Evolutionary conservation across 1,140 invertebrate species (phyloP).

Genomic region (Drosophila sucinea): DNA sequence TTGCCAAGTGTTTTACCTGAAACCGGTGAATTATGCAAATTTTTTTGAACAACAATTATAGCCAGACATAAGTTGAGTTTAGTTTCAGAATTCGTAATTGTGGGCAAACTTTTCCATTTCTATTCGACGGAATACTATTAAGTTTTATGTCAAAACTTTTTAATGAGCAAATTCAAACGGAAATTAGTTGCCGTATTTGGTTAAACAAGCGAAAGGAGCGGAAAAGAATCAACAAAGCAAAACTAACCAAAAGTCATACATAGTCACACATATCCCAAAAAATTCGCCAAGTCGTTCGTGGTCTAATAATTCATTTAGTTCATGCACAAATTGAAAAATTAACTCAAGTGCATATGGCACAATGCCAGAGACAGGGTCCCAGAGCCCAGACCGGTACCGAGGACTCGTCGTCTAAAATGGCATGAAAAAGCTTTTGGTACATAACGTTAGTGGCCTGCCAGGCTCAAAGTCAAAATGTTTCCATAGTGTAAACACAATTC

Average conservation of each 20-base stretch:
- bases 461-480: slow-evolving; percentile 23
- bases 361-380: neutral
- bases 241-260: slow-evolving; percentile 5
- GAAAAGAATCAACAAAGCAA: neutral
- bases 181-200: slow-evolving; percentile 34
- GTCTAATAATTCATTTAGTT: slow-evolving; percentile 36
- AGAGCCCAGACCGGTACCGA: slow-evolving; percentile 7
- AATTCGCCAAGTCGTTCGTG: neutral
- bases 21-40: slow-evolving; percentile 61
- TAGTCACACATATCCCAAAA: neutral
- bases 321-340: slow-evolving; percentile 33
- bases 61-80: slow-evolving; percentile 11
- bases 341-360: slow-evolving; percentile 24
- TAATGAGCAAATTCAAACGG: slow-evolving; percentile 67
- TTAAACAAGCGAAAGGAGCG: neutral
- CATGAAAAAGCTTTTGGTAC: slow-evolving; percentile 29
- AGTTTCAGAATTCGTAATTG: slow-evolving; percentile 20
- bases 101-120: neutral
- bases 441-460: slow-evolving; percentile 17
- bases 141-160: slow-evolving; percentile 50
- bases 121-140: slow-evolving; percentile 5
- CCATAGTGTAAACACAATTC: slow-evolving; percentile 78
- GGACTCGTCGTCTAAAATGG: neutral
- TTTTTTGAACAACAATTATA: slow-evolving; percentile 59
- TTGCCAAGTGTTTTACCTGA: slow-evolving; percentile 41